phyloP scores from a whole-genome alignment of 2,888 invertebrate genomes.

The Deroplatys truncata region DNA sequence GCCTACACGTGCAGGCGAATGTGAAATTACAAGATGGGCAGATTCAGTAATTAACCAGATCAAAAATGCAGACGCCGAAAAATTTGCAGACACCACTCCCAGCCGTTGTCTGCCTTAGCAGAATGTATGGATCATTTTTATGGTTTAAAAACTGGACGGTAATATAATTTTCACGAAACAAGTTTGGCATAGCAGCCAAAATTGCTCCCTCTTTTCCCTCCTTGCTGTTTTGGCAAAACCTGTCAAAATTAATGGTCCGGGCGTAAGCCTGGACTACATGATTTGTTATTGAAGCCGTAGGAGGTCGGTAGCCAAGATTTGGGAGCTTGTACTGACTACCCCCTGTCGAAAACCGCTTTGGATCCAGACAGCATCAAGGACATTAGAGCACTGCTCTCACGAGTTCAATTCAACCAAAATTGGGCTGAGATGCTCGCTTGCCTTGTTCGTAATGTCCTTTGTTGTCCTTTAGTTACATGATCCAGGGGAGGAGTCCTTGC shows the following conservation, averaged over 20 bases:
- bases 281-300: neutral
- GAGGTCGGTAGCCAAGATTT: neutral
- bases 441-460: neutral
- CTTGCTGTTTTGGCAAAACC: neutral
- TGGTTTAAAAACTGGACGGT: neutral
- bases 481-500: neutral
- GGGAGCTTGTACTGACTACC: neutral
- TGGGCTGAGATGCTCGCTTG: neutral
- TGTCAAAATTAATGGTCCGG: neutral
- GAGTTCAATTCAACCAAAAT: neutral
- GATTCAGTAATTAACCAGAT: neutral
- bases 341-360: neutral
- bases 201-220: neutral
- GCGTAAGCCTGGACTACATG: neutral
- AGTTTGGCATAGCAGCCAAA: neutral
- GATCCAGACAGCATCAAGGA: neutral
- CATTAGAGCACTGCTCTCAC: neutral
- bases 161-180: conserved; percentile 5
- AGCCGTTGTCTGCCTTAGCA: neutral
- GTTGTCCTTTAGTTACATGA: neutral
- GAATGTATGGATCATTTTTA: neutral
- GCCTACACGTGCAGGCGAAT: neutral
- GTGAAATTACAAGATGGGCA: neutral
- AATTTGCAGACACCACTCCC: neutral
- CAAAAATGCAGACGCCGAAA: conserved; percentile 11